Percentiles rank a stretch among this genome's conserved stretches.
Conservation (phyloP, 1,140 invertebrate species). For the Drosophila seguyi region DNA sequence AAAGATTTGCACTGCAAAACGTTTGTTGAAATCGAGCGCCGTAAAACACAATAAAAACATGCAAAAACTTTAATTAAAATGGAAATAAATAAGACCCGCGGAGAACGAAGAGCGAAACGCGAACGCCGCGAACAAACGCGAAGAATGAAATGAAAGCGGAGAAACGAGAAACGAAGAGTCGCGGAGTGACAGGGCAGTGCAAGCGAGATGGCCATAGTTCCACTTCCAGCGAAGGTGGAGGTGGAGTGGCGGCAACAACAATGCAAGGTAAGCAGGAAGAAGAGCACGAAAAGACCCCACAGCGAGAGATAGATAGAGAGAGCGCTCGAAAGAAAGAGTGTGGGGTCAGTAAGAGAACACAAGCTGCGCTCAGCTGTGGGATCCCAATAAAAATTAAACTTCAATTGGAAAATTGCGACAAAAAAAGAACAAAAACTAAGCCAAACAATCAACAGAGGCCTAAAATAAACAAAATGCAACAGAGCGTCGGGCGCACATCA, state of each 20-base stretch:
- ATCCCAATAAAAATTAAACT: constrained; percentile 57
- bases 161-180: not conserved
- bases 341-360: constrained; percentile 13
- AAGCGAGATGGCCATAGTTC: constrained; percentile 5
- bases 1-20: constrained; percentile 23
- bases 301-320: constrained; percentile 1
- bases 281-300: constrained; percentile 37
- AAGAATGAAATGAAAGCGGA: constrained; percentile 33
- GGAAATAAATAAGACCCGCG: constrained; percentile 8
- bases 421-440: constrained; percentile 64
- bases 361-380: constrained; percentile 62
- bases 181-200: not conserved
- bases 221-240: constrained; percentile 39
- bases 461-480: constrained; percentile 54
- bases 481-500: constrained; percentile 47
- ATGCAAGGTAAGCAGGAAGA: constrained; percentile 26
- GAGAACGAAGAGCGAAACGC: constrained; percentile 27
- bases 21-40: constrained; percentile 15
- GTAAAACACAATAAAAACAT: constrained; percentile 24
- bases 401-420: constrained; percentile 71
- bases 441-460: constrained; percentile 66
- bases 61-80: constrained; percentile 39
- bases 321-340: constrained; percentile 6
- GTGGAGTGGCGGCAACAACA: constrained; percentile 26
- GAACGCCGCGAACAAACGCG: constrained; percentile 31